These are phyloP conservation scores for Sebastes nivosus DNA, from an alignment of 2,797 vertebrate species.

Conservation along the genomic window DNA sequence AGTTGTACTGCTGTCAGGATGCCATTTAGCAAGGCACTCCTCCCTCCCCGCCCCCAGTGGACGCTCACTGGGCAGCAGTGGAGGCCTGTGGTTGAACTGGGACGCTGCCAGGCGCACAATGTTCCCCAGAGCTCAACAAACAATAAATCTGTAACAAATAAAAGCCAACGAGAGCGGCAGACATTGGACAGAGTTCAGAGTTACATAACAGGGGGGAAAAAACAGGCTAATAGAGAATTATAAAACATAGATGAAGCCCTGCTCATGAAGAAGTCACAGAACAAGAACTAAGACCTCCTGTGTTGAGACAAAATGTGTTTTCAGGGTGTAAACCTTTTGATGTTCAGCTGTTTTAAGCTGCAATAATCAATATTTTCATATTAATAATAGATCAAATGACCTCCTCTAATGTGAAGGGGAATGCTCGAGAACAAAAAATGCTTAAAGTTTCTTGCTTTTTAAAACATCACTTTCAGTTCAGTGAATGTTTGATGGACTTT, in stretches of 20 bases:
- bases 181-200: background rate
- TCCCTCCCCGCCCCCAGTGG: background rate
- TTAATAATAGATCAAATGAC: background rate
- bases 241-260: background rate
- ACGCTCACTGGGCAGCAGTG: background rate
- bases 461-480: background rate
- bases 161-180: conserved; percentile 14
- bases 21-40: conserved; percentile 6
- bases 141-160: conserved; percentile 46
- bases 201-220: background rate
- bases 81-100: conserved; percentile 10
- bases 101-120: conserved; percentile 44
- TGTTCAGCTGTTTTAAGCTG: background rate
- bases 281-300: background rate
- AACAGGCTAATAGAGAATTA: conserved; percentile 1
- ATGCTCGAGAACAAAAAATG: background rate
- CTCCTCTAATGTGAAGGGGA: background rate
- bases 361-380: background rate
- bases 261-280: background rate
- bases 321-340: background rate
- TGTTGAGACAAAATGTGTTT: background rate
- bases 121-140: conserved; percentile 32
- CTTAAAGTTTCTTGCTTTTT: background rate
- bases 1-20: background rate
- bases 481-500: background rate